Conservation (phyloP, 2,797 vertebrate species). For the Siniperca scherzeri region DNA sequence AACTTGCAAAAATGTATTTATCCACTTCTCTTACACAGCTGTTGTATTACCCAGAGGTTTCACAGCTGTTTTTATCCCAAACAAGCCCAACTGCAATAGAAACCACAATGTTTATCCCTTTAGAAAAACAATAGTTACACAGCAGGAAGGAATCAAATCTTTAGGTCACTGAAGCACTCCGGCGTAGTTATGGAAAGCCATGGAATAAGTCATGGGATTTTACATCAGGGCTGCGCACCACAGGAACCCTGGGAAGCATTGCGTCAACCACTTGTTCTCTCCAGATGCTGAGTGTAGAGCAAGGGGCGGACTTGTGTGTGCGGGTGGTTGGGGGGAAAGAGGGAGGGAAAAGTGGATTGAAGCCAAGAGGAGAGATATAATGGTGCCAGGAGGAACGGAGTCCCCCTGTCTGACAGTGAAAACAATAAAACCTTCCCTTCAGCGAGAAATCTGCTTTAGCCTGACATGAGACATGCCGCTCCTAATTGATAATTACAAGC, state of each 20-base stretch:
- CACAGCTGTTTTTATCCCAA: slow-evolving; percentile 36
- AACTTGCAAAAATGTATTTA: not conserved
- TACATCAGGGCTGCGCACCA: slow-evolving; percentile 15
- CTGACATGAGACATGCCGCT: slow-evolving; percentile 56
- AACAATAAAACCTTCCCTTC: slow-evolving; percentile 71
- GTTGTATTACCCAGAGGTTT: slow-evolving; percentile 28
- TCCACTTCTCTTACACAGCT: slow-evolving; percentile 24
- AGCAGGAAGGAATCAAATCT: slow-evolving; percentile 37
- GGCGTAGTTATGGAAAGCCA: slow-evolving; percentile 28
- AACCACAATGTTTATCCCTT: slow-evolving; percentile 26
- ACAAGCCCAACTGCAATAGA: slow-evolving; percentile 25
- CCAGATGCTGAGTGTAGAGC: slow-evolving; percentile 78
- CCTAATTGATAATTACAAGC: slow-evolving; percentile 61
- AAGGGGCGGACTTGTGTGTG: slow-evolving; percentile 31
- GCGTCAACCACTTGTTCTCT: slow-evolving; percentile 76
- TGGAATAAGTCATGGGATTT: slow-evolving; percentile 61
- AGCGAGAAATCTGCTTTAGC: slow-evolving; percentile 46
- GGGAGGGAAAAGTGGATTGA: slow-evolving; percentile 21
- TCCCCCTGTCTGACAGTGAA: slow-evolving; percentile 68
- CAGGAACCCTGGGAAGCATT: slow-evolving; percentile 64
- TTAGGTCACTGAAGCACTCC: slow-evolving; percentile 27
- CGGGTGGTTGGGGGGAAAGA: not conserved
- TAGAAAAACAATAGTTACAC: slow-evolving; percentile 21
- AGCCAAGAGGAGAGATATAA: slow-evolving; percentile 67
- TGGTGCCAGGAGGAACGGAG: slow-evolving; percentile 59